Base-by-base conservation (phyloP, 2,888 invertebrate species). In the Poecilobothrus nobilitatus region DNA sequence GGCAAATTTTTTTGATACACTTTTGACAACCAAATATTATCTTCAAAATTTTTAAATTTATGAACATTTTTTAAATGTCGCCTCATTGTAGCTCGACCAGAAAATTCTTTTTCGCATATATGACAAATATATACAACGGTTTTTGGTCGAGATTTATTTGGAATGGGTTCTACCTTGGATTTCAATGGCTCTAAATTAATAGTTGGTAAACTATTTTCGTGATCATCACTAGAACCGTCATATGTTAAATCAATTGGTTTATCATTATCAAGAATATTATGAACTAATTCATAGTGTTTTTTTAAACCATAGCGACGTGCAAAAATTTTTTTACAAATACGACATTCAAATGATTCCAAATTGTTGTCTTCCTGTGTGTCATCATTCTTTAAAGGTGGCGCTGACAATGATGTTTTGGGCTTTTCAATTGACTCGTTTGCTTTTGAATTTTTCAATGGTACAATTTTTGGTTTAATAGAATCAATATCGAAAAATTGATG, bases 251-350 rank as follows among this genome's bases (percentile, higher is more conserved):
- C 53, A 22, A 22, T 63, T 10, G 22, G 22, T 27, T 27, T 63
- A 70, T 66, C 68, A 63, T 27, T 65, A n/a, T 67, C 64, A 68
- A 74, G 74, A 68, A 8, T 34, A 37, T 79, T 78, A 74, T 86
- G 85, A 1, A 83, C 73, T 18, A 71, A 80, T 2, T 78, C 75
- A 76, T 83, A 76, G 73, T 86, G 86, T 1, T 85, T 78, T 69
- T 80, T 80, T 66, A 85, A 73, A 73, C 84, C 84, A 71, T 83
- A 82, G 1, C 79, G 76, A 0, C 84, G 78, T 6, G 81, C 77
- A 73, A 85, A 86, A 20, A 78, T 76, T 71, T 83, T 83, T 18
- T 78, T 76, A 72, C 86, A 86, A 5, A 81, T 73, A 62, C 74
- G 75, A 73, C 85, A 85, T 65, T 73, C 71, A 53, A 53, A 53